A percentile compares a stretch with the other conserved stretches of the same genome.
Evolutionary conservation across 2,888 invertebrate species (phyloP).

Genomic region (Heliconius erato): DNA sequence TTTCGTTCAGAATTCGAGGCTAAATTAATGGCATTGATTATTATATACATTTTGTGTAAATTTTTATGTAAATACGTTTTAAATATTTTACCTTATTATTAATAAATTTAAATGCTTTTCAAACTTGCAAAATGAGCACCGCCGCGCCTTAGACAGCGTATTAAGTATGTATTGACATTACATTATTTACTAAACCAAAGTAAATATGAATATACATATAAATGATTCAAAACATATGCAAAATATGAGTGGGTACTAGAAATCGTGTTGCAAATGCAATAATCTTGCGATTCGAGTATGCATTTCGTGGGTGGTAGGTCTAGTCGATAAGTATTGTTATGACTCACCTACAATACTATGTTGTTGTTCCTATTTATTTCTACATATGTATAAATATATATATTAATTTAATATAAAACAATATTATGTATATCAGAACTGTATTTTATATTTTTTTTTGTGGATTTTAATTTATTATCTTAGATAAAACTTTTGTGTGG

Average conservation of each 20-base stretch:
- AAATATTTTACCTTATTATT: too few species aligned
- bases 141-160: not conserved
- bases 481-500: not conserved
- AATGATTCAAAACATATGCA: not conserved
- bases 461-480: not conserved
- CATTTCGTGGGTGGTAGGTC: conserved; percentile 37
- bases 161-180: not conserved
- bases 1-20: too few species aligned
- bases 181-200: not conserved
- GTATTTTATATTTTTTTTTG: not conserved
- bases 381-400: not conserved
- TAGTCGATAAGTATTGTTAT: conserved; percentile 65
- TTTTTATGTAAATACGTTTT: too few species aligned
- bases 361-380: conserved; percentile 32
- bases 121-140: too few species aligned
- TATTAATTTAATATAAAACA: too few species aligned
- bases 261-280: conserved; percentile 31
- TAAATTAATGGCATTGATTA: too few species aligned
- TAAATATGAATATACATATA: not conserved
- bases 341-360: conserved; percentile 60
- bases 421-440: not conserved
- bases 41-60: too few species aligned
- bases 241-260: conserved; percentile 1
- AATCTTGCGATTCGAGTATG: conserved; percentile 27
- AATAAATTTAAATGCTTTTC: too few species aligned